Evolutionary conservation across 2,797 vertebrate genomes (phyloP).

Genomic region (Phoxinus dragarum): DNA sequence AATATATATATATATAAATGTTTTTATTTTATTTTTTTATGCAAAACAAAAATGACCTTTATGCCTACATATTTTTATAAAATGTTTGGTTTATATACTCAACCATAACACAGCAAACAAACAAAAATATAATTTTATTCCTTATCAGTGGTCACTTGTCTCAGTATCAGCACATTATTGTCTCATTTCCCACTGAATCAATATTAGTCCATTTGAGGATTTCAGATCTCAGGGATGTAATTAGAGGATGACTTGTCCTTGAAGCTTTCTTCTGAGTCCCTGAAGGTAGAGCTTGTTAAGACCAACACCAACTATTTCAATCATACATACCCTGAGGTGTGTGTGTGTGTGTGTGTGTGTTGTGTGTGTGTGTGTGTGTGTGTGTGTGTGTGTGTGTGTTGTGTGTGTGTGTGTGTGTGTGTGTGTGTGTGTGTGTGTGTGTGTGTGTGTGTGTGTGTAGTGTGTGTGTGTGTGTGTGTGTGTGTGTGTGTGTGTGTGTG

Average conservation of each 20-base stretch:
- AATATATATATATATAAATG: not conserved
- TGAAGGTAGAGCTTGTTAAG: not conserved
- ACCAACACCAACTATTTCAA: conserved; percentile 15
- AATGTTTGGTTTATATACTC: not conserved
- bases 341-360: no score
- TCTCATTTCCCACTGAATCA: conserved; percentile 7
- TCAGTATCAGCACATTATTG: not conserved
- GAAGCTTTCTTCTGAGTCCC: conserved; percentile 24
- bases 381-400: no score
- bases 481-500: no score
- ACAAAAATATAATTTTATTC: not conserved
- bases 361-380: no score
- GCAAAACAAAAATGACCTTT: not conserved
- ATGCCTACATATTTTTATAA: not conserved
- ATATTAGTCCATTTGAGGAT: not conserved
- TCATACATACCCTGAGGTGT: not conserved
- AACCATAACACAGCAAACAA: not conserved
- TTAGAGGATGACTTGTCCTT: conserved; percentile 16
- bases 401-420: no score
- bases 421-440: not conserved
- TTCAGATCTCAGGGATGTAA: conserved; percentile 20
- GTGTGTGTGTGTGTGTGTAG: no score
- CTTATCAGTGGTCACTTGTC: conserved; percentile 7
- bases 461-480: not conserved
- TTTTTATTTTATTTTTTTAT: no score